phyloP scores from a whole-genome alignment of 1,140 invertebrate species.

The Dinoponera quadriceps region DNA sequence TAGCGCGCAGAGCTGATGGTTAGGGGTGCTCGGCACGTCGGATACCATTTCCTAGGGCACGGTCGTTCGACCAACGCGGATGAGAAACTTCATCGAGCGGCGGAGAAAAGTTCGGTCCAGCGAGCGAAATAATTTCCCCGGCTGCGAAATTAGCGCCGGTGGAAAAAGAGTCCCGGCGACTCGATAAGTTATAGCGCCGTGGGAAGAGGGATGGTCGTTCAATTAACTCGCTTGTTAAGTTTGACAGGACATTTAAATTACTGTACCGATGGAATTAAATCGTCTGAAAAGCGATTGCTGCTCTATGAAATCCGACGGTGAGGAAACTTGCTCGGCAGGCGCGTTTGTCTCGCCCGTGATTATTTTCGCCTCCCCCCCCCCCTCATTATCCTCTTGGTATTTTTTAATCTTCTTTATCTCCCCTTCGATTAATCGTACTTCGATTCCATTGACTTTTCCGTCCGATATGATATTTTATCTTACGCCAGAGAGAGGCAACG shows the following conservation, averaged over 20 bases:
- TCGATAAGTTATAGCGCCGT: conserved; percentile 46
- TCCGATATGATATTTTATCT: conserved; percentile 11
- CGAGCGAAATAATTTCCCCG: conserved; percentile 44
- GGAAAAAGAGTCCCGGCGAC: conserved; percentile 30
- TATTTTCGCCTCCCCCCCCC: neutral
- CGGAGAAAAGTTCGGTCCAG: conserved; percentile 28
- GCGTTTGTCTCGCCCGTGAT: neutral
- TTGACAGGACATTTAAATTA: conserved; percentile 64
- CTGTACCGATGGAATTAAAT: conserved; percentile 51
- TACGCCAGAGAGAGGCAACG: neutral
- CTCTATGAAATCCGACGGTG: conserved; percentile 21
- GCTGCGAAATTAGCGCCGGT: conserved; percentile 50
- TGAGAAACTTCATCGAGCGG: conserved; percentile 34
- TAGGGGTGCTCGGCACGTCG: conserved; percentile 23
- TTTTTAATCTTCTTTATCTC: neutral
- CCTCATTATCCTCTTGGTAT: neutral
- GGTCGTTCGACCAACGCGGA: neutral
- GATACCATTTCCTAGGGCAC: conserved; percentile 21
- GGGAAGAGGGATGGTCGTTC: conserved; percentile 26
- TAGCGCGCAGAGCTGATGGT: no score
- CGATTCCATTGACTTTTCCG: neutral
- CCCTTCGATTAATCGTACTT: neutral
- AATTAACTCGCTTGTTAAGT: conserved; percentile 64
- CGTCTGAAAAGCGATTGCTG: conserved; percentile 33
- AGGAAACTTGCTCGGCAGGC: conserved; percentile 4